Conservation (phyloP, 2,113 vertebrate genomes). For the Chinchilla lanigera region DNA sequence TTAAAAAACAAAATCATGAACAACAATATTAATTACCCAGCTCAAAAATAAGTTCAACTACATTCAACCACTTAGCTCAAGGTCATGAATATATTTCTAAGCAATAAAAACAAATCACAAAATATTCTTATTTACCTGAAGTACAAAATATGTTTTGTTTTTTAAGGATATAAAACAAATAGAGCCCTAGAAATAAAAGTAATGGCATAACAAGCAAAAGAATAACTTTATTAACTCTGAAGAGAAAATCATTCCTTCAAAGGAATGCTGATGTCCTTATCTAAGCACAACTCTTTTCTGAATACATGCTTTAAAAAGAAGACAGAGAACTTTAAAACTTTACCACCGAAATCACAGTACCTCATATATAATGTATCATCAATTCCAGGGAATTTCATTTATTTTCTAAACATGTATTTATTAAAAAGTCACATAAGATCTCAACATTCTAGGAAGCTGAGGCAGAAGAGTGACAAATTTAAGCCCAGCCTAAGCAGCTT, state of each 20-base stretch:
- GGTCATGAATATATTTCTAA: neutral
- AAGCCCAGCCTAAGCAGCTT: neutral
- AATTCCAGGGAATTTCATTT: constrained; percentile 26
- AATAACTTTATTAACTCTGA: neutral
- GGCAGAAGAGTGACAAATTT: neutral
- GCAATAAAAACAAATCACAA: neutral
- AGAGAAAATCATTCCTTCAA: neutral
- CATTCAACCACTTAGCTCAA: neutral
- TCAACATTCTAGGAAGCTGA: neutral
- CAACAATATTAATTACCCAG: neutral
- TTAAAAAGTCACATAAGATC: neutral
- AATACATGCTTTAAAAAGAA: constrained; percentile 32
- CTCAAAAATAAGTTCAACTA: neutral
- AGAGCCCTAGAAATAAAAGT: neutral
- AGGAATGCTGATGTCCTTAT: neutral
- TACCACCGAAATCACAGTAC: constrained; percentile 28
- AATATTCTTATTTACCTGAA: neutral
- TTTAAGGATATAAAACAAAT: neutral
- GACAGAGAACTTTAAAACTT: neutral
- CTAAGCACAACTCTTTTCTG: neutral
- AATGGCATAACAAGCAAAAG: neutral
- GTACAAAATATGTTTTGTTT: neutral
- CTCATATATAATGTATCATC: neutral
- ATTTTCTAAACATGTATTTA: neutral
- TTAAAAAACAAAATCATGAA: constrained; percentile 37